Evolutionary conservation across 2,113 vertebrate genomes (phyloP).

Genomic region (Mobula hypostoma): DNA sequence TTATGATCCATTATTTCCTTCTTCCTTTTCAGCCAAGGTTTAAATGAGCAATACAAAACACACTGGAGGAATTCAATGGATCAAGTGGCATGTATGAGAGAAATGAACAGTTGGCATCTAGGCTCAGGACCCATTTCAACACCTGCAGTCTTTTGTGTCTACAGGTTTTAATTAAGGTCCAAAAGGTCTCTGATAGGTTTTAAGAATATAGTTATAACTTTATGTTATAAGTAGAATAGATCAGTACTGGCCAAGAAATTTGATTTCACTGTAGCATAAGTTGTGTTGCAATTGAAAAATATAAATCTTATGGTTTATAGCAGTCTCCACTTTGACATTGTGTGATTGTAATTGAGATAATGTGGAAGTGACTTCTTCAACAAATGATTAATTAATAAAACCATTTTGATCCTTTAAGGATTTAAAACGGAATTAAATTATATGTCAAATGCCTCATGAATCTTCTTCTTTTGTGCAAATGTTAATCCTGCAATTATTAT

Average conservation of each 20-base stretch:
- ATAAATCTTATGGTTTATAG: background rate
- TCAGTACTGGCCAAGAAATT: background rate
- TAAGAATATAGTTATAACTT: background rate
- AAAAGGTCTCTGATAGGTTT: background rate
- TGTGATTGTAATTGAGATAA: background rate
- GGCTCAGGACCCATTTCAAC: too few relatives aligned
- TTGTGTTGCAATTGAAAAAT: background rate
- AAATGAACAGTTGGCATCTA: too few relatives aligned
- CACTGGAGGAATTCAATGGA: too few relatives aligned
- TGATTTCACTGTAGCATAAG: background rate
- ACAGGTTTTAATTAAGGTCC: background rate
- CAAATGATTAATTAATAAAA: slow-evolving; percentile 29
- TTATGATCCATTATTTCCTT: background rate
- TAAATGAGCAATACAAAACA: too few relatives aligned
- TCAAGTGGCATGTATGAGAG: too few relatives aligned
- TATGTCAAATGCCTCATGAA: slow-evolving; percentile 16
- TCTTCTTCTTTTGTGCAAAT: slow-evolving; percentile 5
- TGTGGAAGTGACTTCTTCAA: background rate
- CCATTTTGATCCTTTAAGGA: background rate
- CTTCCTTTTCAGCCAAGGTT: background rate
- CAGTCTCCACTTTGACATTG: background rate
- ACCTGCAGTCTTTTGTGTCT: too few relatives aligned
- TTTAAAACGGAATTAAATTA: slow-evolving; percentile 15
- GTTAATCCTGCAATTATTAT: slow-evolving; percentile 19
- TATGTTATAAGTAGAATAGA: background rate